Evolutionary conservation across 2,113 vertebrate species (phyloP).

Genomic region (Drymodes brunneopygia): DNA sequence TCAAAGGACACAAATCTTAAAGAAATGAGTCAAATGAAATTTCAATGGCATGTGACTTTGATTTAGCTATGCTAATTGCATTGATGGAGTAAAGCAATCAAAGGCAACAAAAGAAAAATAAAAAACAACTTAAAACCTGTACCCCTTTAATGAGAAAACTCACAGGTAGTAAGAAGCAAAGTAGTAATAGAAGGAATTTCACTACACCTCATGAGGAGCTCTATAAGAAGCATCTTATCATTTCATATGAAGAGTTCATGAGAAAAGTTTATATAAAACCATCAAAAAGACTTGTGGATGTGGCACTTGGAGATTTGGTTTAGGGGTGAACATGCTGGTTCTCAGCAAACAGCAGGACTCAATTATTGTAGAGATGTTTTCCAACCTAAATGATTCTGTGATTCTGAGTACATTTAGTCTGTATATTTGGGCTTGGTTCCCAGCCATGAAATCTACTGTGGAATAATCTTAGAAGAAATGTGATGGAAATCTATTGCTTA

Average conservation of each 20-base stretch:
- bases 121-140: rapidly evolving
- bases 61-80: neutral
- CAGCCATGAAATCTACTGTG: neutral
- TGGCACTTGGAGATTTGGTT: neutral
- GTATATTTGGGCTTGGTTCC: neutral
- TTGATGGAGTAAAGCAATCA: neutral
- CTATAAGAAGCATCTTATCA: neutral
- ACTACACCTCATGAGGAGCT: neutral
- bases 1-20: neutral
- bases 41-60: neutral
- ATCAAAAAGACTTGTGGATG: neutral
- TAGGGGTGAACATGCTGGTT: neutral
- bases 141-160: neutral
- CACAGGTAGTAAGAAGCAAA: neutral
- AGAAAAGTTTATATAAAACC: neutral
- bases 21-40: neutral
- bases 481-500: neutral
- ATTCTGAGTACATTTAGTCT: neutral
- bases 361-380: neutral
- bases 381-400: neutral
- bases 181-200: neutral
- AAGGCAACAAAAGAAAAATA: neutral
- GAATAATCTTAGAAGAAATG: neutral
- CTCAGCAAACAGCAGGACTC: neutral
- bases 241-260: neutral